Evolutionary conservation across 2,113 vertebrate genomes (phyloP).

Genomic region (Paracanthobrama guichenoti): DNA sequence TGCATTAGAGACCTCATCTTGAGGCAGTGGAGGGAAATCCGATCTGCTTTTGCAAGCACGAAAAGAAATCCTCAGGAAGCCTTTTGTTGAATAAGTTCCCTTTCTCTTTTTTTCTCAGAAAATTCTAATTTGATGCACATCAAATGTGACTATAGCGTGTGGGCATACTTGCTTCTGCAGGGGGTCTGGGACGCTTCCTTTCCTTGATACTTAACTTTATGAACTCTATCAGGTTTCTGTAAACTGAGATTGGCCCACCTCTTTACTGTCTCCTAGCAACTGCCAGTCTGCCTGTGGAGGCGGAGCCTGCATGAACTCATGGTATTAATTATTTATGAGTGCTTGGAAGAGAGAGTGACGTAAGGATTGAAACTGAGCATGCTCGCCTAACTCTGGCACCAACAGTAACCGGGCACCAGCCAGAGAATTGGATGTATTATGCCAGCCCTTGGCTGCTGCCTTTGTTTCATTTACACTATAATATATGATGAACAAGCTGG

Average conservation of each 20-base stretch:
- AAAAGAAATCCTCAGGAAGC: constrained; percentile 25
- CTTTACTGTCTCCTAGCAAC: constrained; percentile 39
- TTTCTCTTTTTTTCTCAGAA: neutral
- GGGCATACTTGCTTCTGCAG: neutral
- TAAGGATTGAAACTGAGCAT: constrained; percentile 32
- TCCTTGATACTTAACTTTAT: constrained; percentile 29
- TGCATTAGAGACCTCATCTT: neutral
- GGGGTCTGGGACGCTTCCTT: constrained; percentile 26
- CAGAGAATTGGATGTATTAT: constrained; percentile 5
- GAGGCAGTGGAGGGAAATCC: neutral
- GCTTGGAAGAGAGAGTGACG: constrained; percentile 30
- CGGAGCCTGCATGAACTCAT: constrained; percentile 35
- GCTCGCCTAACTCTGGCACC: constrained; percentile 37
- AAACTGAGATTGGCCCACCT: constrained; percentile 45
- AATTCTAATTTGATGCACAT: constrained; percentile 9
- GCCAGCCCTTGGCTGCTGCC: constrained; percentile 1
- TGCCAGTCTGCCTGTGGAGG: constrained; percentile 26
- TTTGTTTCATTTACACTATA: constrained; percentile 37
- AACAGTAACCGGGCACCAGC: neutral
- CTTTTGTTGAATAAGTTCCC: neutral
- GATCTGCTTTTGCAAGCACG: constrained; percentile 5
- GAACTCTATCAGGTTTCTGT: constrained; percentile 49
- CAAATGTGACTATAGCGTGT: neutral
- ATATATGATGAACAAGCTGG: constrained; percentile 14
- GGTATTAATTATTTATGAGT: constrained; percentile 52